A percentile compares a stretch with the other conserved stretches of the same genome.
These are phyloP conservation scores for Microcebus tavaratra DNA, from an alignment of 2,113 vertebrate species.

Conservation along the genomic window DNA sequence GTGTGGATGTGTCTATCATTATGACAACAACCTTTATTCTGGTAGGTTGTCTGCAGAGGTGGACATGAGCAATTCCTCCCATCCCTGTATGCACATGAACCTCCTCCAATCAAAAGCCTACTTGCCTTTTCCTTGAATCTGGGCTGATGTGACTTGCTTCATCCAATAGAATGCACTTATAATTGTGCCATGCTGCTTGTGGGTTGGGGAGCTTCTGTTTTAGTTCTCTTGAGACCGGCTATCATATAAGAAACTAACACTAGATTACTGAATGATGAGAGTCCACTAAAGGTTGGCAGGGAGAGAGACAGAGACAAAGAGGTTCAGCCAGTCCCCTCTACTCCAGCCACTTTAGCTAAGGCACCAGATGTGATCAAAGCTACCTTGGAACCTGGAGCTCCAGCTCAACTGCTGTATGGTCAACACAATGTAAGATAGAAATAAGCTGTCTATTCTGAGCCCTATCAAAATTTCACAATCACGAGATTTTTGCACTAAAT, in stretches of 20 bases:
- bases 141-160: not conserved
- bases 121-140: not conserved
- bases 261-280: not conserved
- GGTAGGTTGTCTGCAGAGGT: not conserved
- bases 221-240: not conserved
- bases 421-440: not conserved
- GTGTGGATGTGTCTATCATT: not conserved
- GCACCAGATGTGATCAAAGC: not conserved
- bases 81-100: not conserved
- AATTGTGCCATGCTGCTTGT: not conserved
- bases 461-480: constrained; percentile 2
- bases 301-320: not conserved
- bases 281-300: not conserved
- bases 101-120: not conserved
- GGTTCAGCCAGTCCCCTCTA: not conserved
- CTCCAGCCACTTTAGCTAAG: not conserved
- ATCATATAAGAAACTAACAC: not conserved
- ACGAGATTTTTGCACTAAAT: not conserved
- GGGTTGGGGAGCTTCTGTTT: not conserved
- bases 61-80: not conserved
- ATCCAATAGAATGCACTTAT: not conserved
- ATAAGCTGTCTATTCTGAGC: not conserved
- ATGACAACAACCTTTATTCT: not conserved
- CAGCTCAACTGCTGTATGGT: not conserved
- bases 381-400: not conserved